Conservation (phyloP, 1,140 invertebrate genomes). For the Paracyclopina nana region DNA sequence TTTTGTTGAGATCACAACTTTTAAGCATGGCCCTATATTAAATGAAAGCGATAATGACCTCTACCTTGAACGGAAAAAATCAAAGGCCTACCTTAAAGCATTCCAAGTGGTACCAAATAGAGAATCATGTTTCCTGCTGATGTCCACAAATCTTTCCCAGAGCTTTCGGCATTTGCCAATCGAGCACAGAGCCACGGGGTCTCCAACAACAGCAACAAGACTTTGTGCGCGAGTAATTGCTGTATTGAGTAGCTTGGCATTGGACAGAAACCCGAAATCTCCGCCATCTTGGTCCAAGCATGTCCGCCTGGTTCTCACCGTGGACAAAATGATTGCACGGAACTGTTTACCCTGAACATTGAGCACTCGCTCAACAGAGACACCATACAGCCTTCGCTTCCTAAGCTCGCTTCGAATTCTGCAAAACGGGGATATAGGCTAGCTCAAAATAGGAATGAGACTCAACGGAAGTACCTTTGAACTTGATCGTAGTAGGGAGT, state of each 20-base stretch:
- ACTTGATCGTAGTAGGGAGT: constrained; percentile 70
- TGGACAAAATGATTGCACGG: constrained; percentile 59
- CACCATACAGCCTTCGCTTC: constrained; percentile 45
- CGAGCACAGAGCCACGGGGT: constrained; percentile 61
- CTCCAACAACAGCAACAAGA: constrained; percentile 65
- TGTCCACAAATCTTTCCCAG: constrained; percentile 58
- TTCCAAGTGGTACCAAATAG: constrained; percentile 51
- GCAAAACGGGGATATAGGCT: no score
- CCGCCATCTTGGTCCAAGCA: constrained; percentile 31
- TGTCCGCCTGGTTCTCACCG: constrained; percentile 52
- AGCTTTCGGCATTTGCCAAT: constrained; percentile 61
- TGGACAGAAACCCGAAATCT: constrained; percentile 46
- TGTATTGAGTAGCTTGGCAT: constrained; percentile 62
- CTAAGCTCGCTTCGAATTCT: constrained; percentile 32
- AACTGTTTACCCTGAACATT: constrained; percentile 80
- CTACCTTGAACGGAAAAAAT: no score
- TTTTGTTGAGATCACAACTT: constrained; percentile 47
- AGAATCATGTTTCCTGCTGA: constrained; percentile 48
- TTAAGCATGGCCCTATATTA: constrained; percentile 45
- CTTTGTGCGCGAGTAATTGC: constrained; percentile 67
- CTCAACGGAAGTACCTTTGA: no score
- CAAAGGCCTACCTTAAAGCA: no score
- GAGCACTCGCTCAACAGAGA: constrained; percentile 62
- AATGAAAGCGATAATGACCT: no score
- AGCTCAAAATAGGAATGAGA: no score